Base-by-base conservation (phyloP, 2,888 invertebrate species). In the Craniophora ligustri region DNA sequence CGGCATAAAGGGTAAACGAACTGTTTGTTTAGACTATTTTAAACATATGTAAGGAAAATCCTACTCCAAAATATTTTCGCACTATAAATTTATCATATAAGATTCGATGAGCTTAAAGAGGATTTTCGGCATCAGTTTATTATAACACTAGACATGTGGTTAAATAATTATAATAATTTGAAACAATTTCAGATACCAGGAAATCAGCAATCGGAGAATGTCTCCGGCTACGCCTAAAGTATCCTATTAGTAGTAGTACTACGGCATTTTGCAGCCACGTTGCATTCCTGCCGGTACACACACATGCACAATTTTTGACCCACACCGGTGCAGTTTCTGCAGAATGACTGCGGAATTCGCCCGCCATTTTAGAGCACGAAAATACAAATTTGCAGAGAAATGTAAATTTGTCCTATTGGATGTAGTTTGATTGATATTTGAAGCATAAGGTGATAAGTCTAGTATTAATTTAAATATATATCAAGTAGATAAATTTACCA, bases 221-320 rank as follows among this genome's bases (percentile, higher is more conserved):
- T 85, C 79, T 74, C 68, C 53, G 75, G 72, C 78, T 86, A 86
- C 87, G 85, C 87, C 86, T 87, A 79, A 78, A 70, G 75, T 71
- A 78, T 79, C 79, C 81, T 83, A 69, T 75, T 72, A 60, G 57
- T 62, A 61, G 65, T 75, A 73, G 76, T 81, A 84, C 79, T 82
- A 85, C 67, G 75, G 76, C 69, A 81, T 78, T 79, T 75, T 75
- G 72, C 75, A 79, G 77, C 79, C 80, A 86, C 81, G 78, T 77
- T 84, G 81, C 82, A 84, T 70, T 82, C 75, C 62, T 71, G 75
- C 75, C 76, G 72, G 67, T 65, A 76, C 77, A 75, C 82, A 82
- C 81, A 85, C 82, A 80, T 71, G 67, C 72, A 76, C 48, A 60
- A 46, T 56, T 60, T 58, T 56, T 54, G 45, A 77, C 74, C 65